phyloP scores from a whole-genome alignment of 2,888 invertebrate species.

The Ormyrus thymus region DNA sequence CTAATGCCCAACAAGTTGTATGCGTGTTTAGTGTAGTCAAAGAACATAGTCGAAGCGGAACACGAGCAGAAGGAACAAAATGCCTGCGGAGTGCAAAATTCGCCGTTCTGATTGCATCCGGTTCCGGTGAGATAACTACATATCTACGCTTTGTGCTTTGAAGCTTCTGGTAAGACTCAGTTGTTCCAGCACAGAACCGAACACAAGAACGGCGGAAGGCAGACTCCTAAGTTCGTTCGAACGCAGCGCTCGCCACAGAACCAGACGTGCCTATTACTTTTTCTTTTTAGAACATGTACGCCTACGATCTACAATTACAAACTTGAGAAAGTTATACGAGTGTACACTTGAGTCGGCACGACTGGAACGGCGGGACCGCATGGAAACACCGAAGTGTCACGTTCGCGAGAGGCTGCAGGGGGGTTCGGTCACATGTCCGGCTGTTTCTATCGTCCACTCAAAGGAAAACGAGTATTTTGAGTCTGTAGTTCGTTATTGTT shows the following conservation, averaged over 20 bases:
- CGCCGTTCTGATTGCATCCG: background rate
- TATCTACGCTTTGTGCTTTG: background rate
- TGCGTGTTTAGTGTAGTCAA: background rate
- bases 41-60: constrained; percentile 19
- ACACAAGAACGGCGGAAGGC: too few relatives aligned
- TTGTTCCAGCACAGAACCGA: too few relatives aligned
- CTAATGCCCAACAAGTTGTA: constrained; percentile 43
- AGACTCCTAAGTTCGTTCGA: background rate
- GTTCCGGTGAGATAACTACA: background rate
- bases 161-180: background rate
- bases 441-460: background rate
- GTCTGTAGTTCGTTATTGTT: constrained; percentile 29
- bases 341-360: too few relatives aligned
- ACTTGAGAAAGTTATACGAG: background rate
- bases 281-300: constrained; percentile 1
- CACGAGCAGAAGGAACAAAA: constrained; percentile 34
- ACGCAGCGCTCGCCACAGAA: background rate
- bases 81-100: background rate
- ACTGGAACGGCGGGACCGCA: too few relatives aligned
- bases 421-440: background rate
- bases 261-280: too few relatives aligned
- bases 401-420: background rate
- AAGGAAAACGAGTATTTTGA: constrained; percentile 41
- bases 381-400: background rate
- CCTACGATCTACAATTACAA: background rate